phyloP scores from a whole-genome alignment of 2,113 vertebrate genomes.

The Zosterops hypoxanthus region DNA sequence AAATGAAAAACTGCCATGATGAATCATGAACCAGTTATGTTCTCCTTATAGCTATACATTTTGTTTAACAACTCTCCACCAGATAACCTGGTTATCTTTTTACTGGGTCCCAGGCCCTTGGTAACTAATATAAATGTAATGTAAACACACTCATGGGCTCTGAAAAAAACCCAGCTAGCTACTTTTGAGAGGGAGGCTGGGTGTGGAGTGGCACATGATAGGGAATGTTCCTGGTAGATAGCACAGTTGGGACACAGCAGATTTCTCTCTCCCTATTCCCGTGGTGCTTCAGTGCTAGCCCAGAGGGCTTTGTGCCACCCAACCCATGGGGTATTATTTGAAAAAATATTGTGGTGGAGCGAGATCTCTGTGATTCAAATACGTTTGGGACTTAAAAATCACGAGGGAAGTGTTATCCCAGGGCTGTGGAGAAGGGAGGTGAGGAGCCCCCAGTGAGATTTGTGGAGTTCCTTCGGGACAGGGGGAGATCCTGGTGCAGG shows the following conservation, averaged over 20 bases:
- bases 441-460: not conserved
- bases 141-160: not conserved
- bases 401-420: not conserved
- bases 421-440: not conserved
- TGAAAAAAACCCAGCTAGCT: not conserved
- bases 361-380: not conserved
- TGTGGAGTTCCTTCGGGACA: not conserved
- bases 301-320: not conserved
- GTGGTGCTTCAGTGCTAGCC: not conserved
- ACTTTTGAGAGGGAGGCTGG: not conserved
- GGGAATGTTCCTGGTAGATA: not conserved
- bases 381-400: not conserved
- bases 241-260: not conserved
- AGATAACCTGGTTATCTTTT: not conserved
- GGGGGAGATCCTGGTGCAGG: fast-evolving
- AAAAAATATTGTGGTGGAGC: fast-evolving
- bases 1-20: not conserved
- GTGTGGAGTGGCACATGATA: not conserved
- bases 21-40: not conserved
- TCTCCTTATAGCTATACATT: not conserved
- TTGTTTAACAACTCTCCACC: not conserved
- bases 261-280: not conserved
- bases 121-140: constrained; percentile 6
- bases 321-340: not conserved
- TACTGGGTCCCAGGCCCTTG: not conserved